Evolutionary conservation across 2,797 vertebrate species (phyloP).

Genomic region (Phalanger gymnotis): DNA sequence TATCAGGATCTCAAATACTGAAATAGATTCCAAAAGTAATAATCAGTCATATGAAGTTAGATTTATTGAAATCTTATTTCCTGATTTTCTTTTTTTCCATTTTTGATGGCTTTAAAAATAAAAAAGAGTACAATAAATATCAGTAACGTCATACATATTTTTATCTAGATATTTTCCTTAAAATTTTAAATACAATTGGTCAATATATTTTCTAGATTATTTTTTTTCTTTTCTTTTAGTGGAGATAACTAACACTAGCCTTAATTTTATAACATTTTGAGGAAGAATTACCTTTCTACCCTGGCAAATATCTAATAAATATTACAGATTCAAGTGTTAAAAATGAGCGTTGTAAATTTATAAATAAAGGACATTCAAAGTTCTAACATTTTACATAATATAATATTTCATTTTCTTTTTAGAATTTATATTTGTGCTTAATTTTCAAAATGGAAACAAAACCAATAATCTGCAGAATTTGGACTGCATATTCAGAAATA

Average conservation of each 20-base stretch:
- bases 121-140: no score
- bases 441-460: conserved; percentile 24
- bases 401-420: not conserved
- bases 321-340: not conserved
- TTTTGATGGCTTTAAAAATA: no score
- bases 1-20: no score
- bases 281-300: not conserved
- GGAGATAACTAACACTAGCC: not conserved
- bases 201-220: not conserved
- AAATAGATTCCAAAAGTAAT: no score
- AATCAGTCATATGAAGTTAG: no score
- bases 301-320: not conserved
- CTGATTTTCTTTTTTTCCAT: no score
- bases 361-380: not conserved
- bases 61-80: no score
- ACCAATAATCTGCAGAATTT: not conserved
- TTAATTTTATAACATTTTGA: not conserved
- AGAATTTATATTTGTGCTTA: not conserved
- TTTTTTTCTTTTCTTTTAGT: not conserved
- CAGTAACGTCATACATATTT: no score
- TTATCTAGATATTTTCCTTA: no score
- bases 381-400: not conserved
- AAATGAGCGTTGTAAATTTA: not conserved
- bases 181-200: not conserved
- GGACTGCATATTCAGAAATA: not conserved